phyloP scores from a whole-genome alignment of 2,888 invertebrate genomes.

The Nezara viridula region DNA sequence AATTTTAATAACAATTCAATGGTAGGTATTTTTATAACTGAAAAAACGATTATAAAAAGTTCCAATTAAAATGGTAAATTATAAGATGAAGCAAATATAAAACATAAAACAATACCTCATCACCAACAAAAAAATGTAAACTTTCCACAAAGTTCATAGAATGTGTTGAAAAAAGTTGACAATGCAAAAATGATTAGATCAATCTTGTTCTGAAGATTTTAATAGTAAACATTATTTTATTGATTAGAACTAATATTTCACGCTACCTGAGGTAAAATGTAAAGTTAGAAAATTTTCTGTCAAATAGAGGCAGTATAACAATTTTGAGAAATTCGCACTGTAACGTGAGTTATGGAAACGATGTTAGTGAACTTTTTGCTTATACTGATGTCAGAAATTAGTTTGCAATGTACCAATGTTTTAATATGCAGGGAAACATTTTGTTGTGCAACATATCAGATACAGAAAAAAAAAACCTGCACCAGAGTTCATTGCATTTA shows the following conservation, averaged over 20 bases:
- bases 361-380: background rate
- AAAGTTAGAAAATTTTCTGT: background rate
- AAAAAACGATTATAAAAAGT: too few relatives aligned
- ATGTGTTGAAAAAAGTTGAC: too few relatives aligned
- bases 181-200: too few relatives aligned
- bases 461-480: background rate
- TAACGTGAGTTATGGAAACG: background rate
- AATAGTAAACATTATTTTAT: background rate
- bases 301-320: background rate
- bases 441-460: background rate
- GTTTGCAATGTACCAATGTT: conserved; percentile 26
- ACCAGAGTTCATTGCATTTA: conserved; percentile 6
- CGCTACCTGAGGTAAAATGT: background rate
- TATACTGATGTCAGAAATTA: conserved; percentile 25
- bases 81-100: too few relatives aligned
- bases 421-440: conserved; percentile 15
- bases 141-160: too few relatives aligned
- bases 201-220: too few relatives aligned
- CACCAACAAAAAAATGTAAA: too few relatives aligned
- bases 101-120: too few relatives aligned
- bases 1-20: too few relatives aligned
- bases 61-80: too few relatives aligned
- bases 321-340: background rate
- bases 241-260: background rate
- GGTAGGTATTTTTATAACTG: too few relatives aligned